Evolutionary conservation across 2,888 invertebrate genomes (phyloP).

Genomic region (Ectropis crepuscularia): DNA sequence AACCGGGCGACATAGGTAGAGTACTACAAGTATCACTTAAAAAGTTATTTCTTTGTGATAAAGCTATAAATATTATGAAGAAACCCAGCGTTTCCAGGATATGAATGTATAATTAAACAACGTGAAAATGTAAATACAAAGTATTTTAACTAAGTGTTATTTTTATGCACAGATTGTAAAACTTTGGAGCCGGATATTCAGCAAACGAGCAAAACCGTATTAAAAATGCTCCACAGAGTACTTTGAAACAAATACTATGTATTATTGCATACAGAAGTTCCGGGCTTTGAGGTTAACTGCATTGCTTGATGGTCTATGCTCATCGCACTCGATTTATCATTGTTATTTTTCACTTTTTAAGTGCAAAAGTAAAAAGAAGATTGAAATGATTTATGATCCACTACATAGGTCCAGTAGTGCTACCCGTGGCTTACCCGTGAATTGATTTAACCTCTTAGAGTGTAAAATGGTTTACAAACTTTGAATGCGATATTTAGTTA

Average conservation of each 20-base stretch:
- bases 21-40: too few species aligned
- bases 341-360: background rate
- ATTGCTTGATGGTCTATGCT: background rate
- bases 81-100: background rate
- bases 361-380: too few species aligned
- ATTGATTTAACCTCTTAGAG: too few species aligned
- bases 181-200: conserved; percentile 8
- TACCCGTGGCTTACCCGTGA: too few species aligned
- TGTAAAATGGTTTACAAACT: too few species aligned
- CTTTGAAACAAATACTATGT: conserved; percentile 43
- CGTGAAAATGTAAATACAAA: background rate
- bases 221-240: conserved; percentile 40
- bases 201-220: conserved; percentile 27
- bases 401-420: too few species aligned
- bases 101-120: conserved; percentile 2
- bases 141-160: conserved; percentile 8
- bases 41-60: background rate
- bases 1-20: too few species aligned
- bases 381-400: too few species aligned
- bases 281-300: conserved; percentile 11
- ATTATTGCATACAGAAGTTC: conserved; percentile 10
- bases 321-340: background rate
- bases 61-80: background rate
- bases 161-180: conserved; percentile 20
- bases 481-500: too few species aligned